phyloP scores from a whole-genome alignment of 53 echinoderm and acorn worm genomes.

The Crossaster papposus region DNA sequence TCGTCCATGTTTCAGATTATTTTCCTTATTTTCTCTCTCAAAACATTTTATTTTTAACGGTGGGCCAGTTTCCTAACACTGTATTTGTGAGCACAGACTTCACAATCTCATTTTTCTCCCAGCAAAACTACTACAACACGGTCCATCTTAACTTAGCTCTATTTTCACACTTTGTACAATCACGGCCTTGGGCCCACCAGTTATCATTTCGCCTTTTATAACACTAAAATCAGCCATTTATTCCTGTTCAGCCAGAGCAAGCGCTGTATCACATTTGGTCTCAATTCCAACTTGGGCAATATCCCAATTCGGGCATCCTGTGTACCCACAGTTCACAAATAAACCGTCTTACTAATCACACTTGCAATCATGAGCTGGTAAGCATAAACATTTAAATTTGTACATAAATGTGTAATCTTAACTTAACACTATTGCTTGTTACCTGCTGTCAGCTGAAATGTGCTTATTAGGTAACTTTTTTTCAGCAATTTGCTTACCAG shows the following conservation, averaged over 20 bases:
- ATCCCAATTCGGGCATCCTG: not conserved
- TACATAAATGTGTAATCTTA: too few relatives aligned
- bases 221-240: too few relatives aligned
- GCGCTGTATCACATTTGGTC: not conserved
- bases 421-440: too few relatives aligned
- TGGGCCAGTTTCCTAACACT: not conserved
- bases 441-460: too few relatives aligned
- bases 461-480: too few relatives aligned
- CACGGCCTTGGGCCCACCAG: not conserved
- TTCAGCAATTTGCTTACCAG: too few relatives aligned
- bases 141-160: not conserved
- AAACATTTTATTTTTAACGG: not conserved
- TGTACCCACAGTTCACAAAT: not conserved
- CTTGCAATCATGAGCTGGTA: too few relatives aligned
- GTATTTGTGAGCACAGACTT: not conserved
- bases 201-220: too few relatives aligned
- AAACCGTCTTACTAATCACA: too few relatives aligned
- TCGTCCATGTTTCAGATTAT: not conserved
- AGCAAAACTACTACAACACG: not conserved
- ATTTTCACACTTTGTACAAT: not conserved
- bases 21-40: not conserved
- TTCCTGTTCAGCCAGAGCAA: constrained; percentile 1
- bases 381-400: too few relatives aligned
- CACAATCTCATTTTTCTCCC: not conserved
- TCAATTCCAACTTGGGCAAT: constrained; percentile 5